Base-by-base conservation (phyloP, 2,888 invertebrate species). In the Dyspetes luteomarginatus region DNA sequence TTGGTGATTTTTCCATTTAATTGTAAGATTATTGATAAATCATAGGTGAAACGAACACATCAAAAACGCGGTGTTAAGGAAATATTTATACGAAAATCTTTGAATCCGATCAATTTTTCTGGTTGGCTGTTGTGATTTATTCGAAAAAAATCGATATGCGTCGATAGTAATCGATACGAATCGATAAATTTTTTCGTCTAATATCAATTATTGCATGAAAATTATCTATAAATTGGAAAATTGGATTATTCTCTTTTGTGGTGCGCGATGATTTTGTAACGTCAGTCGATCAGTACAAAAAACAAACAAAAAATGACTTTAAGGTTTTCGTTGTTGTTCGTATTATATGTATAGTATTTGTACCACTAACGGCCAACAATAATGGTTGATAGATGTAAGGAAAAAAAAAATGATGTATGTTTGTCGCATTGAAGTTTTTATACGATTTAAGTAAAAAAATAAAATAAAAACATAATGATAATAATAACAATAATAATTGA, bases 401-500 rank as follows among this genome's bases (percentile, higher is more conserved):
- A 41, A 41, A 60, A 26, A 50, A 26, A 36, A 48, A 48, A 58
- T 55, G 56, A 26, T 62, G 26, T 22, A 56, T 56, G 62, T 64
- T 48, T 68, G 68, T 73, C 73, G 73, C 78, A 72, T 78, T 30
- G 5, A 41, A 68, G 60, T 78, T 43, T 28, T 71, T 73, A n/a
- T 69, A n/a, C n/a, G 28, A 71, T 62, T 30, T 30, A 12, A 60
- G n/a, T 64, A 17, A 79, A 73, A 58, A 55, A 50, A 67, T 60
- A 48, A 36, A 65, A 76, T 48, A 48, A 67, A 84, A 85, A 82
- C 64, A 79, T 50, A 30, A 65, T 28, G 58, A 81, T 78, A 82
- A 65, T 82, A 85, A 85, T 82, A 85, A 87, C 83, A 75, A 84
- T 83, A 83, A 83, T 84, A 84, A 81, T 78, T 73, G 26, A 80